Evolutionary conservation across 2,113 vertebrate species (phyloP).

Genomic region (Xiphophorus maculatus): DNA sequence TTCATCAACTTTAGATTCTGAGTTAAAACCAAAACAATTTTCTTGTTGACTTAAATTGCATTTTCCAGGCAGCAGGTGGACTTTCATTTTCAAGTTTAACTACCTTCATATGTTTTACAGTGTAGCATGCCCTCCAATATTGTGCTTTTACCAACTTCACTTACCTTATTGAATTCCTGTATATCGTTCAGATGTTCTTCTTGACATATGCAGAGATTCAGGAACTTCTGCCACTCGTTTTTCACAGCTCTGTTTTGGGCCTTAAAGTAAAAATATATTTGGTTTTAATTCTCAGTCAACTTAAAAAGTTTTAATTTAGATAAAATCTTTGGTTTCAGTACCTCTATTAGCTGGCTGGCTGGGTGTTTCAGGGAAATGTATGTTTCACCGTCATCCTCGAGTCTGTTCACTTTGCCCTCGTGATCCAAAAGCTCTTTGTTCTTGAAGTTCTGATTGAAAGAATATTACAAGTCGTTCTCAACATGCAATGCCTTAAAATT

Average conservation of each 20-base stretch:
- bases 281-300: background rate
- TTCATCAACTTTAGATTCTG: too few species aligned
- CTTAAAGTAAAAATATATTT: slow-evolving; percentile 67
- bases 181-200: slow-evolving; percentile 90
- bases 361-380: slow-evolving; percentile 93
- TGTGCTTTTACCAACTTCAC: background rate
- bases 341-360: slow-evolving; percentile 86
- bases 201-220: slow-evolving; percentile 97
- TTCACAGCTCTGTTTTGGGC: slow-evolving; percentile 88
- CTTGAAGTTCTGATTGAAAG: slow-evolving; percentile 87
- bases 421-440: slow-evolving; percentile 88
- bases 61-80: too few species aligned
- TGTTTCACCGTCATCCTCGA: slow-evolving; percentile 92
- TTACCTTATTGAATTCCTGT: slow-evolving; percentile 86
- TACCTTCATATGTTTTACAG: too few species aligned
- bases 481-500: background rate
- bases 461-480: slow-evolving; percentile 10
- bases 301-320: background rate
- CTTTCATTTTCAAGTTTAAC: too few species aligned
- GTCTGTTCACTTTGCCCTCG: slow-evolving; percentile 88
- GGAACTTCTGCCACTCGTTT: slow-evolving; percentile 94
- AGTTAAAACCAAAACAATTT: too few species aligned
- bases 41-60: too few species aligned
- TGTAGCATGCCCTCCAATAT: background rate
- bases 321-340: slow-evolving; percentile 46